Percentiles rank a stretch among this genome's conserved stretches.
Evolutionary conservation across 2,888 invertebrate species (phyloP).

Genomic region (Exocentrus adspersus): DNA sequence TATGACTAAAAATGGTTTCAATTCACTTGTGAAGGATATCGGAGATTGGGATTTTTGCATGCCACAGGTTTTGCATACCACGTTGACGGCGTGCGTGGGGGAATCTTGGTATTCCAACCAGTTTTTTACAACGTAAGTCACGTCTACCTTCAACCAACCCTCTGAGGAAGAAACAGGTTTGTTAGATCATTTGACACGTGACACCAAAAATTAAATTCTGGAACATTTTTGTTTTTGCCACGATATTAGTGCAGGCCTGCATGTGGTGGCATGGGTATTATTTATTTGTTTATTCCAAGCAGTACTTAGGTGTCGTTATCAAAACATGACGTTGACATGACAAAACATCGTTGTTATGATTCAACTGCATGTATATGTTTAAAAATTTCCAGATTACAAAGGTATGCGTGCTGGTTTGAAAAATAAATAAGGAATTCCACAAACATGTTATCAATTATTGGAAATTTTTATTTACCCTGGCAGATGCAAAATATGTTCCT

Average conservation of each 20-base stretch:
- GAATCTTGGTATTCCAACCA: slow-evolving; percentile 78
- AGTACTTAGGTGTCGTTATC: no score
- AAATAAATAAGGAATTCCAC: slow-evolving; percentile 18
- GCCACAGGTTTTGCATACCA: slow-evolving; percentile 82
- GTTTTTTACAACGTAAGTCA: slow-evolving; percentile 78
- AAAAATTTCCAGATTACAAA: background rate
- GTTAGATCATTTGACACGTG: no score
- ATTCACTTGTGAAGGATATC: slow-evolving; percentile 75
- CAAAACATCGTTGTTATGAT: no score
- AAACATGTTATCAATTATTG: background rate
- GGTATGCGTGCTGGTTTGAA: background rate
- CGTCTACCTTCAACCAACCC: slow-evolving; percentile 84
- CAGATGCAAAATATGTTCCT: no score
- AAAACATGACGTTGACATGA: no score
- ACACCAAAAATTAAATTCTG: no score
- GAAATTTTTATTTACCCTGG: no score
- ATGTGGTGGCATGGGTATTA: no score
- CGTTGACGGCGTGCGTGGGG: slow-evolving; percentile 76
- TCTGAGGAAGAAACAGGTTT: slow-evolving; percentile 67
- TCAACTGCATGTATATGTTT: background rate
- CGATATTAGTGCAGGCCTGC: no score
- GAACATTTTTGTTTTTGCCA: no score
- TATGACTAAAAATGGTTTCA: slow-evolving; percentile 81
- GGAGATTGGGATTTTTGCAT: slow-evolving; percentile 72
- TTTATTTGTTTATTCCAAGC: no score